These are phyloP conservation scores for Octopus sinensis DNA, from an alignment of 1,140 invertebrate species.

Conservation along the genomic window DNA sequence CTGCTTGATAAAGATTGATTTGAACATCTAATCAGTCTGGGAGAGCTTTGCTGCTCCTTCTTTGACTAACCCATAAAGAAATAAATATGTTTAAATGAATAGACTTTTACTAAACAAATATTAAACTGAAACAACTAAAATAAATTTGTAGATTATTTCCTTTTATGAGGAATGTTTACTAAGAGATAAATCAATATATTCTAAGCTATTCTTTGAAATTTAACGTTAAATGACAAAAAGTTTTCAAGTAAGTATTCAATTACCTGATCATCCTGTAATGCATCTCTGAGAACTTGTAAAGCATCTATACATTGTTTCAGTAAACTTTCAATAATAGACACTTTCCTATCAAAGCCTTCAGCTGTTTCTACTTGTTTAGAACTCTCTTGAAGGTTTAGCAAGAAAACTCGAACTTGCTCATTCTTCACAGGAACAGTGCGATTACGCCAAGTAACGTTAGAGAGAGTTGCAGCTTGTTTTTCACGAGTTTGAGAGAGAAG, in stretches of 20 bases:
- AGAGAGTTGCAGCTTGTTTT: constrained; percentile 70
- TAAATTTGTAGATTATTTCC: too few species aligned
- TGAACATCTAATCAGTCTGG: too few species aligned
- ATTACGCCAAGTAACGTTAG: constrained; percentile 86
- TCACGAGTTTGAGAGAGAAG: constrained; percentile 84
- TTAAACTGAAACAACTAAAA: too few species aligned
- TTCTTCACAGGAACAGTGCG: constrained; percentile 75
- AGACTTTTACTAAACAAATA: too few species aligned
- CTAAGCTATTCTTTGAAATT: too few species aligned
- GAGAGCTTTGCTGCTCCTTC: too few species aligned
- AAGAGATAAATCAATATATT: too few species aligned
- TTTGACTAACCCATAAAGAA: too few species aligned
- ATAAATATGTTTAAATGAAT: too few species aligned
- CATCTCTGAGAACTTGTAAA: constrained; percentile 77
- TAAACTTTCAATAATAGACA: constrained; percentile 77
- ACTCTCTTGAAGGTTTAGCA: constrained; percentile 77
- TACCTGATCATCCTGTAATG: constrained; percentile 75
- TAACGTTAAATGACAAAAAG: too few species aligned
- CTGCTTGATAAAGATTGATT: too few species aligned
- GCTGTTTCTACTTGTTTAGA: constrained; percentile 71
- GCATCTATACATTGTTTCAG: constrained; percentile 94
- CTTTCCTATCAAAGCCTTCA: constrained; percentile 53
- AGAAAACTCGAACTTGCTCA: constrained; percentile 73
- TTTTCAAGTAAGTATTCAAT: background rate
- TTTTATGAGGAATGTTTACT: too few species aligned